phyloP scores from a whole-genome alignment of 1,140 invertebrate genomes.

The Chironomus striatipennis region DNA sequence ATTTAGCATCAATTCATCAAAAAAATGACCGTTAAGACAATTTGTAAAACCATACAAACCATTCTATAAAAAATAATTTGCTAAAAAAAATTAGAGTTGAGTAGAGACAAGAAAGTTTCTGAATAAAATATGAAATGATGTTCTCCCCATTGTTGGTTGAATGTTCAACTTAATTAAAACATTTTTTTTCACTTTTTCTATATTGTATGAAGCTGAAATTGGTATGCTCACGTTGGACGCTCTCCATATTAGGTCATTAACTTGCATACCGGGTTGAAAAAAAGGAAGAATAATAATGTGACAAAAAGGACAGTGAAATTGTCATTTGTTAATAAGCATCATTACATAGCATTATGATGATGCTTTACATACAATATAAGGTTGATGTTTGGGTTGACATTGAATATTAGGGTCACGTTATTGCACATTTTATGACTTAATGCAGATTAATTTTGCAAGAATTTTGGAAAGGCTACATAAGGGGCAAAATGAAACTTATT shows the following conservation, averaged over 20 bases:
- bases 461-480: no score
- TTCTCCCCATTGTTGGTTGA: not conserved
- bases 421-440: not conserved
- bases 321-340: not conserved
- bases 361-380: not conserved
- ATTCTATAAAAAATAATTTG: no score
- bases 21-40: no score
- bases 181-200: not conserved
- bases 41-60: no score
- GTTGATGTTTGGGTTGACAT: not conserved
- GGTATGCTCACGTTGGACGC: not conserved
- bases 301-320: not conserved
- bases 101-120: not conserved
- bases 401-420: slow-evolving; percentile 7
- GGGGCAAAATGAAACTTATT: no score
- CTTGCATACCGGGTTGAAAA: not conserved
- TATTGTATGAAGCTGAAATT: not conserved
- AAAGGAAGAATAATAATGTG: no score
- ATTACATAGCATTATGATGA: not conserved
- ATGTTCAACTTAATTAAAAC: slow-evolving; percentile 9
- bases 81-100: not conserved
- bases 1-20: no score
- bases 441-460: no score
- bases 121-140: slow-evolving; percentile 9
- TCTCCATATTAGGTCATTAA: not conserved